Evolutionary conservation across 2,797 vertebrate species (phyloP).

Genomic region (Chrysocyon brachyurus): DNA sequence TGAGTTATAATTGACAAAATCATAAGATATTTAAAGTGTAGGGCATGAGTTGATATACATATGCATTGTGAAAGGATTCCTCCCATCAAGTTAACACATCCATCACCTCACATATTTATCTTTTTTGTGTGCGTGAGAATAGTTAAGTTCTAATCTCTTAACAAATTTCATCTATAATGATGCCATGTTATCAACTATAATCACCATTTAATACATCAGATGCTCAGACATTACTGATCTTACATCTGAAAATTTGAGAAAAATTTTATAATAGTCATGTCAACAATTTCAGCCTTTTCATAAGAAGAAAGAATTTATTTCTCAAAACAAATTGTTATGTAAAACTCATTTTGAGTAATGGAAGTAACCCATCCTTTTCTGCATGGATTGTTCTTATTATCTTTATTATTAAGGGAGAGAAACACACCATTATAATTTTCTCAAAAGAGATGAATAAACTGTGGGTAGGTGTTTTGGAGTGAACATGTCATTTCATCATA

Average conservation of each 20-base stretch:
- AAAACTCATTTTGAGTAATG: not conserved
- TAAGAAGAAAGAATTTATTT: constrained; percentile 9
- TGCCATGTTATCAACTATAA: not conserved
- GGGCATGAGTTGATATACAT: not conserved
- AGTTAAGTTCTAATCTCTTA: not conserved
- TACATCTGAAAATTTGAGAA: not conserved
- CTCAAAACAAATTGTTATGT: constrained; percentile 24
- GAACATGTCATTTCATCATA: not conserved
- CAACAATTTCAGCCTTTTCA: not conserved
- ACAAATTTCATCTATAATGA: not conserved
- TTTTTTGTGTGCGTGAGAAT: not conserved
- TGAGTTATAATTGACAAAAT: not conserved
- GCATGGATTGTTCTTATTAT: not conserved
- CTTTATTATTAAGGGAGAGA: constrained; percentile 38
- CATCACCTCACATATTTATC: not conserved
- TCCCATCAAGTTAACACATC: not conserved
- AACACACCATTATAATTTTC: constrained; percentile 2
- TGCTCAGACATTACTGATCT: not conserved
- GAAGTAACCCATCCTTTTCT: not conserved
- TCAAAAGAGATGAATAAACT: not conserved
- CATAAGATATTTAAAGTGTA: not conserved
- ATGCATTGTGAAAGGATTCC: not conserved
- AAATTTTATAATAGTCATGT: not conserved
- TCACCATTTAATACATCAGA: not conserved
- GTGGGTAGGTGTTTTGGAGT: not conserved